Evolutionary conservation across 2,797 vertebrate genomes (phyloP).

Genomic region (Aquila chrysaetos): DNA sequence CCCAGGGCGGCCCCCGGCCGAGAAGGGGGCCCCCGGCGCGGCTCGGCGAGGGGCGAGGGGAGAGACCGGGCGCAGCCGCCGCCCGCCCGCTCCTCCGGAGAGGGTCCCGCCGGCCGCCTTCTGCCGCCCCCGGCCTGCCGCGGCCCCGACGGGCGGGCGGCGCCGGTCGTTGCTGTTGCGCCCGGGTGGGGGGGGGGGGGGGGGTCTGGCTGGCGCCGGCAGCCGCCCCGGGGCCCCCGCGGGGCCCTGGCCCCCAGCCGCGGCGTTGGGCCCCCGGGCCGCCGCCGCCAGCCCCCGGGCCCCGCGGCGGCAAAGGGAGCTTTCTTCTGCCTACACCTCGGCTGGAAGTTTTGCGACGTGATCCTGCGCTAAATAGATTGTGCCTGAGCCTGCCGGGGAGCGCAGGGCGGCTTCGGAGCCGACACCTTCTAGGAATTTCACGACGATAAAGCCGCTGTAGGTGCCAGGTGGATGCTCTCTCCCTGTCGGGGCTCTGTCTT

Average conservation of each 20-base stretch:
- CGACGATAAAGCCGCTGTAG: not conserved
- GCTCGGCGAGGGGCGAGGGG: not conserved
- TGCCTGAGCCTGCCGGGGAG: not conserved
- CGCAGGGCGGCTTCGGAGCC: not conserved
- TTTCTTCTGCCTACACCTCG: not conserved
- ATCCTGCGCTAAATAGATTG: accelerated
- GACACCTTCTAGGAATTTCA: constrained; percentile 7
- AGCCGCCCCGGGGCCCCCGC: not conserved
- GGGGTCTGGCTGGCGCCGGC: not conserved
- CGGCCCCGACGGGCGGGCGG: not conserved
- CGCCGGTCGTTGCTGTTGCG: not conserved
- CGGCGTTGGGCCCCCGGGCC: not conserved
- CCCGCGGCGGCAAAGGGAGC: not conserved
- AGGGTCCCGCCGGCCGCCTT: not conserved
- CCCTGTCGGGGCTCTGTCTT: not conserved
- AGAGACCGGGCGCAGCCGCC: not conserved
- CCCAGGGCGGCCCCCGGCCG: not conserved
- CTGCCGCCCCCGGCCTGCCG: too few relatives aligned
- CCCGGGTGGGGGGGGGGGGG: too few relatives aligned
- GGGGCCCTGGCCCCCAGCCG: not conserved
- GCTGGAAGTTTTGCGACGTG: not conserved
- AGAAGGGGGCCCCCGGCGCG: not conserved
- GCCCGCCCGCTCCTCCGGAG: too few relatives aligned
- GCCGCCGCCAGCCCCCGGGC: not conserved
- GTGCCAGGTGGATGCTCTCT: not conserved